Conservation (phyloP, 2,797 vertebrate species). For the Malurus splendens region DNA sequence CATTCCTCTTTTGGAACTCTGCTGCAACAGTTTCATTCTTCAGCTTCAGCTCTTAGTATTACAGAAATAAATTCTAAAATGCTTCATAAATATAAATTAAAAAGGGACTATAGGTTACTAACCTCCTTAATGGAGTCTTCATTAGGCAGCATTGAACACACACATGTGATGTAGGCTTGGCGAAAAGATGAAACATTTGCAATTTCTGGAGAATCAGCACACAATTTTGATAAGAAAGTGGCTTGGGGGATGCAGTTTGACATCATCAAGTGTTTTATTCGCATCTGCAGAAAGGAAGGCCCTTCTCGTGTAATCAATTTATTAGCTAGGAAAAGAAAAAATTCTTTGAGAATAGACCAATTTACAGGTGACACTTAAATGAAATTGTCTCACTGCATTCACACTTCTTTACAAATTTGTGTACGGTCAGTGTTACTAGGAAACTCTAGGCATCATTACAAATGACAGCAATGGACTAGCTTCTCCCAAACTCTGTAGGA, state of each 20-base stretch:
- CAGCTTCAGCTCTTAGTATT: not conserved
- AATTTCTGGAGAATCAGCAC: slow-evolving; percentile 85
- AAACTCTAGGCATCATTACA: not conserved
- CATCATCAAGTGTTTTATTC: slow-evolving; percentile 96
- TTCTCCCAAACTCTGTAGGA: not conserved
- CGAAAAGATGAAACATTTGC: slow-evolving; percentile 88
- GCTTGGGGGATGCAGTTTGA: slow-evolving; percentile 90
- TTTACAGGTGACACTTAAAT: not conserved
- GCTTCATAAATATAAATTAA: not conserved
- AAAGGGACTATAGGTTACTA: slow-evolving; percentile 17
- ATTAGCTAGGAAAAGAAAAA: slow-evolving; percentile 73
- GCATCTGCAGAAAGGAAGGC: slow-evolving; percentile 94
- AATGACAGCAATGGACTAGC: not conserved
- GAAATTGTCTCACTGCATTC: slow-evolving; percentile 1
- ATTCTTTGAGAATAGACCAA: slow-evolving; percentile 22
- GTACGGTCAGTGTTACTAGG: not conserved
- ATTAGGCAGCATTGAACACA: slow-evolving; percentile 90
- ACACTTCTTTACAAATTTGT: not conserved
- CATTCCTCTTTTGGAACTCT: not conserved
- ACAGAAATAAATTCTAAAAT: not conserved
- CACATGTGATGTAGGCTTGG: slow-evolving; percentile 88
- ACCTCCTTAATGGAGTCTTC: slow-evolving; percentile 97
- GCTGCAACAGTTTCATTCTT: not conserved
- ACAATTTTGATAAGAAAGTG: slow-evolving; percentile 87
- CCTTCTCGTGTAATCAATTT: slow-evolving; percentile 92